Percentiles rank a stretch among this genome's conserved stretches.
Evolutionary conservation across 2,113 vertebrate species (phyloP).

Genomic region (Callorhinus ursinus): DNA sequence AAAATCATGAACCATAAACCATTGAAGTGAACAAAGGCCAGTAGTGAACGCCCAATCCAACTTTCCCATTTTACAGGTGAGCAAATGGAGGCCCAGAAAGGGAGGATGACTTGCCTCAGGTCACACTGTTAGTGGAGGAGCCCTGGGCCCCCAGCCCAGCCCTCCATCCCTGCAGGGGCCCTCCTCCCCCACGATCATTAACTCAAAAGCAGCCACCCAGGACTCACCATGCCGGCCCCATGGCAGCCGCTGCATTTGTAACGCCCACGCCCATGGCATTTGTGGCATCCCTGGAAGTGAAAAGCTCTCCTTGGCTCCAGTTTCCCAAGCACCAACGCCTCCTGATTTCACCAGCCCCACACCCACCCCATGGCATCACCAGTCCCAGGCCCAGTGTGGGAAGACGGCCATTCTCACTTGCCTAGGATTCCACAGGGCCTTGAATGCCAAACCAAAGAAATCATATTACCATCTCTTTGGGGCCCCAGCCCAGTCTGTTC

Average conservation of each 20-base stretch:
- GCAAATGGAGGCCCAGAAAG: not conserved
- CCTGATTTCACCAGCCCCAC: not conserved
- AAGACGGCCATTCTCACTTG: not conserved
- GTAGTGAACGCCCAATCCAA: not conserved
- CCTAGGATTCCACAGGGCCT: not conserved
- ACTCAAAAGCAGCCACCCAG: accelerated
- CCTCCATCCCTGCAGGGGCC: accelerated
- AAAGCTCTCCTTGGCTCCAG: accelerated
- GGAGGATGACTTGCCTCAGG: not conserved
- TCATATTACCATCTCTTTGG: accelerated
- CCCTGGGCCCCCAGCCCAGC: not conserved
- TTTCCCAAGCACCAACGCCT: not conserved
- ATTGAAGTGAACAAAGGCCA: not conserved
- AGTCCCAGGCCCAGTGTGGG: not conserved
- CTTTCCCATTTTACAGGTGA: not conserved
- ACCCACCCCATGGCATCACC: not conserved
- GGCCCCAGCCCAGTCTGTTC: not conserved
- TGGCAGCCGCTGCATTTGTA: constrained; percentile 81
- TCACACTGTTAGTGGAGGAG: not conserved
- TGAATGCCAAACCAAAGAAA: not conserved
- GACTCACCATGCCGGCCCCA: constrained; percentile 84
- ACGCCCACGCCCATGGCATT: constrained; percentile 83
- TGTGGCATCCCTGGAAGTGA: constrained; percentile 84
- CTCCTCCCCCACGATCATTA: not conserved
- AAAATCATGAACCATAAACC: not conserved